phyloP scores from a whole-genome alignment of 2,888 invertebrate genomes.

The Clanis bilineata region DNA sequence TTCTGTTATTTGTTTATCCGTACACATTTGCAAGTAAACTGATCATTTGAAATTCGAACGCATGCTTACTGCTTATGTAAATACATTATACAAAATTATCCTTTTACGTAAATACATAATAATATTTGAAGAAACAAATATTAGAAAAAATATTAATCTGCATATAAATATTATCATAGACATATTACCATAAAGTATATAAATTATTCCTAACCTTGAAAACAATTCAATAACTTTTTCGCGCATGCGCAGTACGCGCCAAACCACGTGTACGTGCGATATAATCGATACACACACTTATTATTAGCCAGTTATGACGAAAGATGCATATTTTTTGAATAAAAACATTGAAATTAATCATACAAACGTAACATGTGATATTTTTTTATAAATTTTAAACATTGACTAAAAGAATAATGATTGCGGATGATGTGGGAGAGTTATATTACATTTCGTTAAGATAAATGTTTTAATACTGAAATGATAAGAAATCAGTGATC shows the following conservation, averaged over 20 bases:
- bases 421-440: no score
- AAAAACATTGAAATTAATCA: no score
- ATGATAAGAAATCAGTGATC: no score
- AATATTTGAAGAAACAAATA: neutral
- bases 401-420: neutral
- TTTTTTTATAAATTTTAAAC: neutral
- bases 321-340: neutral
- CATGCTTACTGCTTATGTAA: neutral
- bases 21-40: neutral
- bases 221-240: conserved; percentile 8
- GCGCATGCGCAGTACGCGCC: conserved; percentile 41
- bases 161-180: neutral
- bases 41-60: neutral
- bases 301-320: conserved; percentile 16
- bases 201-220: conserved; percentile 6
- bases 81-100: neutral
- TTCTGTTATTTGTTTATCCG: neutral
- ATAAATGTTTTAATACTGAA: no score
- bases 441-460: no score
- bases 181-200: neutral
- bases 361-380: neutral
- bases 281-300: conserved; percentile 4
- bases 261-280: conserved; percentile 30
- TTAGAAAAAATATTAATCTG: neutral
- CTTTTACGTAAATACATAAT: neutral